These are phyloP conservation scores for Sebastolobus alascanus DNA, from an alignment of 2,797 vertebrate genomes.

Conservation along the genomic window DNA sequence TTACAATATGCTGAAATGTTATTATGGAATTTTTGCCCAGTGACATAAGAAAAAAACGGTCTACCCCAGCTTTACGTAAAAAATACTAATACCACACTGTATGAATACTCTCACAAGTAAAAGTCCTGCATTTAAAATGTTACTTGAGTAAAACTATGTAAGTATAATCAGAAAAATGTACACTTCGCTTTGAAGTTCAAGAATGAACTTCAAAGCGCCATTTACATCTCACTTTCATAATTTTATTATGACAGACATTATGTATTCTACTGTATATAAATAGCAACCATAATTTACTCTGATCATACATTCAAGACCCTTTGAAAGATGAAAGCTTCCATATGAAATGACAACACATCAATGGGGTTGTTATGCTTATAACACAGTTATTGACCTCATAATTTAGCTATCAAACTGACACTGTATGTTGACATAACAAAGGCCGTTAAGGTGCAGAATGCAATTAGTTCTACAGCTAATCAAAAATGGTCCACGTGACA, in stretches of 20 bases:
- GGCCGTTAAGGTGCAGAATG: slow-evolving; percentile 4
- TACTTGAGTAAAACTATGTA: too few relatives aligned
- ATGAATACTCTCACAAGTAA: too few relatives aligned
- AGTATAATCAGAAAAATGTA: too few relatives aligned
- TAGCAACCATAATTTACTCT: neutral
- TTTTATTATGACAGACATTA: neutral
- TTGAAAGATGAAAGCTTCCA: slow-evolving; percentile 12
- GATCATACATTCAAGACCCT: neutral
- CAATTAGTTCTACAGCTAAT: slow-evolving; percentile 8
- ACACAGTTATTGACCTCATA: slow-evolving; percentile 7
- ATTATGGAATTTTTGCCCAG: too few relatives aligned
- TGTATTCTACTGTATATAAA: neutral
- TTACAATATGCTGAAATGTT: too few relatives aligned
- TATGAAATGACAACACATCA: slow-evolving; percentile 4
- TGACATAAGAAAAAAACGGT: too few relatives aligned
- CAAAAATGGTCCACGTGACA: neutral
- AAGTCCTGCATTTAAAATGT: too few relatives aligned
- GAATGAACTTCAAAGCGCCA: neutral
- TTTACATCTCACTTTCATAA: neutral
- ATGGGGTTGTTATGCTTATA: neutral
- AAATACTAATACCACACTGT: too few relatives aligned
- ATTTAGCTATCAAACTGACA: slow-evolving; percentile 16
- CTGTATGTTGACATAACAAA: neutral
- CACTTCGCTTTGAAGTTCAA: neutral
- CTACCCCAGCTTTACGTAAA: too few relatives aligned